Percentiles rank a stretch among this genome's conserved stretches.
phyloP scores from a whole-genome alignment of 2,113 vertebrate species.

The Jaculus jaculus region DNA sequence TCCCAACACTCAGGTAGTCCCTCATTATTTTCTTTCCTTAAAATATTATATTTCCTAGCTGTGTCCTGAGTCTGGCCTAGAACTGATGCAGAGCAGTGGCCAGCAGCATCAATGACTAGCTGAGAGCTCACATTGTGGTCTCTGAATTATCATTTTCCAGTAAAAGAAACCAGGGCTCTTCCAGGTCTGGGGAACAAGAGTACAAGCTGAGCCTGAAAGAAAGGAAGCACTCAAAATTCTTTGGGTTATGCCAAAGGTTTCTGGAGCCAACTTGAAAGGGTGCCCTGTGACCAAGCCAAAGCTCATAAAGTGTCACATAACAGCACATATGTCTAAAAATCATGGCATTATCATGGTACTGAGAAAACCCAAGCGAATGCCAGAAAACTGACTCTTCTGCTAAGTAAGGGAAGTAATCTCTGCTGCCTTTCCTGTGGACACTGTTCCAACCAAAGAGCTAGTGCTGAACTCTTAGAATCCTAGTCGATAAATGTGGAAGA shows the following conservation, averaged over 20 bases:
- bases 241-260: neutral
- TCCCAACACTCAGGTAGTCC: neutral
- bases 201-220: neutral
- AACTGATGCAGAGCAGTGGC: neutral
- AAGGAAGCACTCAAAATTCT: neutral
- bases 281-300: neutral
- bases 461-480: neutral
- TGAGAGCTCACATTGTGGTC: neutral
- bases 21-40: neutral
- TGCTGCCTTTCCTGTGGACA: neutral
- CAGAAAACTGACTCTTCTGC: neutral
- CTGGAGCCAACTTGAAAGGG: neutral
- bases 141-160: neutral
- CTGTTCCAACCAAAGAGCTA: neutral
- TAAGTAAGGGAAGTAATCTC: too few species aligned
- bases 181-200: neutral
- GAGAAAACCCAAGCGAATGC: neutral
- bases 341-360: neutral
- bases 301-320: neutral
- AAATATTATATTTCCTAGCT: neutral
- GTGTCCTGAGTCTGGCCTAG: neutral
- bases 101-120: neutral
- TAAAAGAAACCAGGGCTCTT: neutral
- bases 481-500: conserved; percentile 1
- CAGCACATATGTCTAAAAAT: neutral